Conservation (phyloP, 2,113 vertebrate species). For the Cryptoleucopteryx plumbea region DNA sequence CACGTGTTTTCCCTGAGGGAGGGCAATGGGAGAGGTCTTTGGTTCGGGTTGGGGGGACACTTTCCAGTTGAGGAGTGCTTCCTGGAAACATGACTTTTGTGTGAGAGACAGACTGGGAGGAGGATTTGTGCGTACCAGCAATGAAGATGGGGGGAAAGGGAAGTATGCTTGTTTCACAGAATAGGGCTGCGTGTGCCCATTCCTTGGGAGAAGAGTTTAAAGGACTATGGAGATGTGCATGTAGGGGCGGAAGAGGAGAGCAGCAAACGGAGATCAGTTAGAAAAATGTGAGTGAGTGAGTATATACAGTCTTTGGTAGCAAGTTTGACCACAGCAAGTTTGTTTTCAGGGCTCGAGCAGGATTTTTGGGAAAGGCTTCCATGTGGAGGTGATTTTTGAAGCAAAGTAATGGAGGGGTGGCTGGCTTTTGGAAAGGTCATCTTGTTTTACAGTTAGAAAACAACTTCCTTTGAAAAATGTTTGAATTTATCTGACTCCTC, state of each 20-base stretch:
- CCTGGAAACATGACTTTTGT: neutral
- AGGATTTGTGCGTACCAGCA: accelerated
- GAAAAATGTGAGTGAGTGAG: too few relatives aligned
- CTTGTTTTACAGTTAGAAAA: neutral
- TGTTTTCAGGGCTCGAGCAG: neutral
- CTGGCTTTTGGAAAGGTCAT: neutral
- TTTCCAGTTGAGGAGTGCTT: neutral
- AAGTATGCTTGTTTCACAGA: neutral
- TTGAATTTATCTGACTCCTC: neutral
- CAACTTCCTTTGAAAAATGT: neutral
- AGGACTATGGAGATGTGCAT: neutral
- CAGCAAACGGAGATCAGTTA: neutral
- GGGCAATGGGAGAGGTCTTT: neutral
- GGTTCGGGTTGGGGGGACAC: neutral
- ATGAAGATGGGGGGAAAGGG: neutral
- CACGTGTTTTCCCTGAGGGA: accelerated
- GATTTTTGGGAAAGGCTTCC: neutral
- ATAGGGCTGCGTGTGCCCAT: accelerated
- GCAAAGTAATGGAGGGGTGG: too few relatives aligned
- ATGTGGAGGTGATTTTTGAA: neutral
- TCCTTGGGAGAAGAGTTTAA: neutral
- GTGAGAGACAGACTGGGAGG: neutral
- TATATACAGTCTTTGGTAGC: accelerated
- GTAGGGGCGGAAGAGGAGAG: neutral
- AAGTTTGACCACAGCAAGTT: neutral